A percentile compares a stretch with the other conserved stretches of the same genome.
Conservation (phyloP, 2,113 vertebrate species). For the Calidris pugnax region DNA sequence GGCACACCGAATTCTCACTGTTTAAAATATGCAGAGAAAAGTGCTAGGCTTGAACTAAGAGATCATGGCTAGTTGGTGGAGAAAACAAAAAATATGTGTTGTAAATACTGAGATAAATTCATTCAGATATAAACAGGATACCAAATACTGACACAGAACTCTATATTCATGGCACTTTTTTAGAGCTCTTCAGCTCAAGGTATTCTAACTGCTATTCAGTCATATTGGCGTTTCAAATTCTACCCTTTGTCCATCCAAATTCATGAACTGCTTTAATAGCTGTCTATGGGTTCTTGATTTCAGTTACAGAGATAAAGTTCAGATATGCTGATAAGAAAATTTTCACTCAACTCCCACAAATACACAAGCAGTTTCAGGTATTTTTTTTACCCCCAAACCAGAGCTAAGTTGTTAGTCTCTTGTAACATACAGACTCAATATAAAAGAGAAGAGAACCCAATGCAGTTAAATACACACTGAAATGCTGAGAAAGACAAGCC, state of each 20-base stretch:
- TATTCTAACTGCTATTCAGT: neutral
- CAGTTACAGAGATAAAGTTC: neutral
- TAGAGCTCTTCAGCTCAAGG: neutral
- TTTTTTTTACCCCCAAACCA: neutral
- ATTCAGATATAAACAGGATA: neutral
- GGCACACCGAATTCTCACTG: neutral
- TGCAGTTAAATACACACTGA: neutral
- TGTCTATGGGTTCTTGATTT: neutral
- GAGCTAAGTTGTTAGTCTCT: neutral
- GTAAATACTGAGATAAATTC: neutral
- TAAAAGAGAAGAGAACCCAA: accelerated
- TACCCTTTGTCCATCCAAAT: neutral
- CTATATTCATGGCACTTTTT: neutral
- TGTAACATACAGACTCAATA: neutral
- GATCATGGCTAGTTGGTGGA: neutral
- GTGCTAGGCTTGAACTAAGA: neutral
- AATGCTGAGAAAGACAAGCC: neutral
- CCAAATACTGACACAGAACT: neutral
- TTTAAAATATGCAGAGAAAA: neutral
- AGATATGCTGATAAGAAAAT: neutral
- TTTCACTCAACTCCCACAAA: neutral
- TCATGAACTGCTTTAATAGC: neutral
- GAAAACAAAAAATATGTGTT: neutral
- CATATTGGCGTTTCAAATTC: neutral
- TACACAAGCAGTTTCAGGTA: neutral